These are phyloP conservation scores for Maconellicoccus hirsutus DNA, from an alignment of 1,140 invertebrate genomes.

Conservation along the genomic window DNA sequence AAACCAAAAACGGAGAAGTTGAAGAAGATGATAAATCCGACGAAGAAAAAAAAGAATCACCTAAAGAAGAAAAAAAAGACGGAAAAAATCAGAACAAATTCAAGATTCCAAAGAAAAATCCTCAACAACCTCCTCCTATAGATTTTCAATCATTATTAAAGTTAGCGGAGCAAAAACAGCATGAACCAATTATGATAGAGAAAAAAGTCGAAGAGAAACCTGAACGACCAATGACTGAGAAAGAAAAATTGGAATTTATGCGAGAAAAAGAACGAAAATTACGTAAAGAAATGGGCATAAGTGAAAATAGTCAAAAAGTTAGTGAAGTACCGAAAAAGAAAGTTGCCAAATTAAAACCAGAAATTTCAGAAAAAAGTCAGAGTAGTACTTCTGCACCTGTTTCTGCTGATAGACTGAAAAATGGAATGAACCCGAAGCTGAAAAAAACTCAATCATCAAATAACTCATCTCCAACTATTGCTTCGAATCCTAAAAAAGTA, in stretches of 20 bases:
- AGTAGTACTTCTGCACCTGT: neutral
- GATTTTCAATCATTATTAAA: conserved; percentile 62
- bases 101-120: conserved; percentile 31
- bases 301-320: neutral
- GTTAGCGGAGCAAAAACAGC: conserved; percentile 69
- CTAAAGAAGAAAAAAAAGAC: conserved; percentile 29
- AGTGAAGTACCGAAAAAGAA: neutral
- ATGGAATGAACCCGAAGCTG: too few species aligned
- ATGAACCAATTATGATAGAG: conserved; percentile 55
- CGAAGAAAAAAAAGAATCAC: conserved; percentile 24
- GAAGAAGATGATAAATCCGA: neutral
- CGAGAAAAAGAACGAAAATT: conserved; percentile 36
- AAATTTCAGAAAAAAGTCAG: neutral
- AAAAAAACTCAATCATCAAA: too few species aligned
- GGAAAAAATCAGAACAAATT: conserved; percentile 26
- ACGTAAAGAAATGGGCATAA: neutral
- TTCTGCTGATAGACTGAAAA: too few species aligned
- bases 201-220: conserved; percentile 44
- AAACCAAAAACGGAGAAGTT: conserved; percentile 35
- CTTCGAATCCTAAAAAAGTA: neutral
- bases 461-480: neutral
- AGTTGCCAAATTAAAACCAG: neutral
- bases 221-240: conserved; percentile 63
- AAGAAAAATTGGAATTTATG: conserved; percentile 60
- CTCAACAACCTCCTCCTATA: conserved; percentile 50